phyloP scores from a whole-genome alignment of 1,140 invertebrate species.

The Drosophila pruinosa region DNA sequence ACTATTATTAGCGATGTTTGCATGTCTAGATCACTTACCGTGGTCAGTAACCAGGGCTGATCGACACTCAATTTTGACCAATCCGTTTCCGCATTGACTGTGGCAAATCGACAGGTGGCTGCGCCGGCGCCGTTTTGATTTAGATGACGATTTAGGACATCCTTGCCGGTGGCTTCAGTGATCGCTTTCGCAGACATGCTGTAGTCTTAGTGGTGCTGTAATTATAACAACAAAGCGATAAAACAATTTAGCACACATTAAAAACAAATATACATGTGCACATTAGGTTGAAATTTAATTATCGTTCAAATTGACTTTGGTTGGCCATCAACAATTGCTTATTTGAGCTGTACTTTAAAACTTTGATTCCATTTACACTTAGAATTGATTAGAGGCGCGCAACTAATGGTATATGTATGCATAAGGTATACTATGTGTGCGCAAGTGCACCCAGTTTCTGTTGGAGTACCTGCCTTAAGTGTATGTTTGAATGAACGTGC shows the following conservation, averaged over 20 bases:
- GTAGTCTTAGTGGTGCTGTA: conserved; percentile 34
- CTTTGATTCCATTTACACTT: conserved; percentile 77
- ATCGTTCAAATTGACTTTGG: conserved; percentile 18
- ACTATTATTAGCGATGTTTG: conserved; percentile 11
- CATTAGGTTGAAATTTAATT: neutral
- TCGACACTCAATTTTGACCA: conserved; percentile 90
- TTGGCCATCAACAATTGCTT: conserved; percentile 31
- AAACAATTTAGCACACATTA: neutral
- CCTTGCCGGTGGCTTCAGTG: conserved; percentile 97
- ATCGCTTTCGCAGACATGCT: conserved; percentile 99
- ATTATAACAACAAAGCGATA: neutral
- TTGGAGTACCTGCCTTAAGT: conserved; percentile 31
- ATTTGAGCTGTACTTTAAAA: conserved; percentile 65
- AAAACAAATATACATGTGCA: neutral
- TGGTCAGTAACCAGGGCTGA: conserved; percentile 94
- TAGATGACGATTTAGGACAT: conserved; percentile 94
- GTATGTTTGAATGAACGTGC: conserved; percentile 7
- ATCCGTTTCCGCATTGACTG: conserved; percentile 90
- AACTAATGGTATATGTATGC: conserved; percentile 1
- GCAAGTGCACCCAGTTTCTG: conserved; percentile 42
- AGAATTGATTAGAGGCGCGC: conserved; percentile 61
- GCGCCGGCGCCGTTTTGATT: conserved; percentile 87
- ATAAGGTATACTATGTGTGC: conserved; percentile 11
- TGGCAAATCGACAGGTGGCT: conserved; percentile 91
- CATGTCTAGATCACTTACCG: conserved; percentile 83